phyloP scores from a whole-genome alignment of 2,113 vertebrate genomes.

The Thinocorus orbignyianus region DNA sequence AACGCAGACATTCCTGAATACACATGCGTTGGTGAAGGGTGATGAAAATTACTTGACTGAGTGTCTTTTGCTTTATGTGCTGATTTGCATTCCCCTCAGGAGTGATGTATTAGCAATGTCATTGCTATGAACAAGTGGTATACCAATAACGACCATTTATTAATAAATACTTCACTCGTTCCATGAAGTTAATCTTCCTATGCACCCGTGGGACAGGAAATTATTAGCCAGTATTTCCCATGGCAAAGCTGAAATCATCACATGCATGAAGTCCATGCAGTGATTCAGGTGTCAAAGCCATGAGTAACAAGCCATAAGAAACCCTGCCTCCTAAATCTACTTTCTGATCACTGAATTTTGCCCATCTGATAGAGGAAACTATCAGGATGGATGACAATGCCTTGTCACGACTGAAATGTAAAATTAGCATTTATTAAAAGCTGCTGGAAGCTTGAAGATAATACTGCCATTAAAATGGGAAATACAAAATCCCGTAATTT shows the following conservation, averaged over 20 bases:
- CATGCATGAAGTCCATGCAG: background rate
- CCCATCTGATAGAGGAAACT: background rate
- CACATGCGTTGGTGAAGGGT: background rate
- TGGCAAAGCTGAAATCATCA: background rate
- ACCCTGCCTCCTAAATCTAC: background rate
- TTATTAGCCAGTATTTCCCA: background rate
- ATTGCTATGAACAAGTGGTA: background rate
- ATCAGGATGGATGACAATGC: background rate
- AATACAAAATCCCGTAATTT: background rate
- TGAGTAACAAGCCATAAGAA: background rate
- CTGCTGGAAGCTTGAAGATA: background rate
- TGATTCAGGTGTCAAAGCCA: background rate
- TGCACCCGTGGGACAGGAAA: background rate
- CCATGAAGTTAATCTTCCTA: constrained; percentile 43
- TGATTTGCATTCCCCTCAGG: constrained; percentile 34
- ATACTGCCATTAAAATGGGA: background rate
- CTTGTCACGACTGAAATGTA: background rate
- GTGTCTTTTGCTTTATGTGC: background rate
- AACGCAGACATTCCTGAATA: background rate
- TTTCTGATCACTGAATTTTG: background rate
- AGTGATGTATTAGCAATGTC: background rate
- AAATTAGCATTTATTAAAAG: background rate
- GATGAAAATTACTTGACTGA: background rate
- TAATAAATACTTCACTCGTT: constrained; percentile 33
- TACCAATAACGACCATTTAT: constrained; percentile 15